phyloP scores from a whole-genome alignment of 2,888 invertebrate genomes.

The Dicycla oo region DNA sequence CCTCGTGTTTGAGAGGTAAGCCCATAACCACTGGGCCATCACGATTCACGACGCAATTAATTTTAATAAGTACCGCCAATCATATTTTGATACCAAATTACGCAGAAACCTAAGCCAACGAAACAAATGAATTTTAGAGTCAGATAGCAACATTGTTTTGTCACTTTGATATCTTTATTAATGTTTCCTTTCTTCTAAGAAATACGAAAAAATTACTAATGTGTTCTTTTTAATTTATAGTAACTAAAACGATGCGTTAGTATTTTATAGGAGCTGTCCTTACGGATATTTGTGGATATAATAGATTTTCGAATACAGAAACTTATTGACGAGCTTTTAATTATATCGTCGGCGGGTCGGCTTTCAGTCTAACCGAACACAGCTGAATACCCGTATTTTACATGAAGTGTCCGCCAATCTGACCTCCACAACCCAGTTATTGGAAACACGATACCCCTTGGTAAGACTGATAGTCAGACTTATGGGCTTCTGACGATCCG shows the following conservation, averaged over 20 bases:
- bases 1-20: too few species aligned
- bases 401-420: too few species aligned
- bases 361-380: neutral
- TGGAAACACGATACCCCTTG: too few species aligned
- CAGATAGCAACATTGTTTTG: too few species aligned
- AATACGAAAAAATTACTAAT: neutral
- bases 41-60: too few species aligned
- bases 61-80: neutral
- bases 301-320: neutral
- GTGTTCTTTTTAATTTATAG: neutral
- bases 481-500: too few species aligned
- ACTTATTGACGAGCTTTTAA: neutral
- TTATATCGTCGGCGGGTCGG: neutral
- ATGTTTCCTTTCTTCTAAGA: neutral
- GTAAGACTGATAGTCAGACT: too few species aligned
- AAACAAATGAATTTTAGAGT: neutral
- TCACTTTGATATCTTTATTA: neutral
- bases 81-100: neutral
- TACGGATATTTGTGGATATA: neutral
- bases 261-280: neutral
- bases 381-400: neutral
- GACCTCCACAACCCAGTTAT: too few species aligned
- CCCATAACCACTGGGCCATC: neutral
- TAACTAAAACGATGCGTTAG: neutral
- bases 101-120: neutral